Base-by-base conservation (phyloP, 2,797 vertebrate species). In the Picus viridis region DNA sequence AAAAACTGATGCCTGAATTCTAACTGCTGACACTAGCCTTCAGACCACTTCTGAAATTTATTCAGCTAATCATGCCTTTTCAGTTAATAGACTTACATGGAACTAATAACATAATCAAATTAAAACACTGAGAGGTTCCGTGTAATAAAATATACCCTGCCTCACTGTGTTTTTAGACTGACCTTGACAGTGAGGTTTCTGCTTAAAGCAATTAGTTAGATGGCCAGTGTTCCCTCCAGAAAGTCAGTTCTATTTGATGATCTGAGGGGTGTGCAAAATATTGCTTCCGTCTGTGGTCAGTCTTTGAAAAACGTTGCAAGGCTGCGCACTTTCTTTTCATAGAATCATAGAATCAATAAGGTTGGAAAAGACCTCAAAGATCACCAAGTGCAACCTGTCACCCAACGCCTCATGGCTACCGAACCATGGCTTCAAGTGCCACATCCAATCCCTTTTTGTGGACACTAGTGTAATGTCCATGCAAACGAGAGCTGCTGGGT, bases 21-120 rank as follows among this genome's bases (percentile, higher is more conserved):
- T 61, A 86, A 61, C 32, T 76, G 89, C 75, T 86, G 61, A 90
- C 70, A 93, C 14, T 32, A 85, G 59, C n/a, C 19, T 83, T 80
- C 67, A 49, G 15, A 69, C 86, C 11, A 58, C 34, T 89, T 49
- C 39, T 75, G 49, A 94, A 93, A 93, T 92, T 67, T 89, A 89
- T 93, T 85, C 84, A 92, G 53, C 45, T 94, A 92, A 95, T 95
- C 7, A 0, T 69, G 70, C 19, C 59, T 94, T 96, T 95, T 81
- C 68, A 57, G 86, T 90, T 96, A 95, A 95, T 93, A 90, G 34
- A 94, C 87, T 93, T 95, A 91, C 57, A 89, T 51, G 84, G 92
- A 91, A 89, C 90, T 94, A 96, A 90, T 92, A 93, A 76, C 54
- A 89, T 93, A 88, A 96, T 94, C 86, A 94, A 94, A 91, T 93